Evolutionary conservation across 2,888 invertebrate genomes (phyloP).

Genomic region (Limnephilus lunatus): DNA sequence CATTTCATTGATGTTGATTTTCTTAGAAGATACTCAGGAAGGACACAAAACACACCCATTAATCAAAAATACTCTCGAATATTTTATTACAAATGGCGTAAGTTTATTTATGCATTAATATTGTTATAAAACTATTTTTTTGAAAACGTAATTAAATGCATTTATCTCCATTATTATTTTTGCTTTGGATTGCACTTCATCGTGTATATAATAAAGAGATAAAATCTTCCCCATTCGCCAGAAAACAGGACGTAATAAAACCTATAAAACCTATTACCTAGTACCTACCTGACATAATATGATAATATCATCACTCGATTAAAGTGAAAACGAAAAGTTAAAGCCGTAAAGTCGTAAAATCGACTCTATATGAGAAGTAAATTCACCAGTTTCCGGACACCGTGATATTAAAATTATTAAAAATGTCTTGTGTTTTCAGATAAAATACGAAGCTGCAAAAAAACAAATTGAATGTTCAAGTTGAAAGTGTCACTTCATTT

Average conservation of each 20-base stretch:
- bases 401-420: not conserved
- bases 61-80: not conserved
- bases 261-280: not conserved
- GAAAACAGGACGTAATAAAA: not conserved
- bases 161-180: no score
- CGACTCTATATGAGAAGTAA: no score
- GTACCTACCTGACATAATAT: not conserved
- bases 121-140: not conserved
- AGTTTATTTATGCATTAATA: not conserved
- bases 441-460: not conserved
- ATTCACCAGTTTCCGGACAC: no score
- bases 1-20: constrained; percentile 8
- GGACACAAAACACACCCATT: not conserved
- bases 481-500: not conserved
- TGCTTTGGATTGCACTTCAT: no score
- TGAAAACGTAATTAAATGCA: no score
- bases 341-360: no score
- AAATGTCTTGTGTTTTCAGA: not conserved
- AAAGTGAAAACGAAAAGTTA: no score
- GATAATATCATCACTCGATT: no score
- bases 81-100: constrained; percentile 21
- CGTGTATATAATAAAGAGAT: no score
- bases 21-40: constrained; percentile 26
- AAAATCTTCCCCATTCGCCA: not conserved
- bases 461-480: not conserved